These are phyloP conservation scores for Chrysodeixis includens DNA, from an alignment of 2,888 invertebrate genomes.

Conservation along the genomic window DNA sequence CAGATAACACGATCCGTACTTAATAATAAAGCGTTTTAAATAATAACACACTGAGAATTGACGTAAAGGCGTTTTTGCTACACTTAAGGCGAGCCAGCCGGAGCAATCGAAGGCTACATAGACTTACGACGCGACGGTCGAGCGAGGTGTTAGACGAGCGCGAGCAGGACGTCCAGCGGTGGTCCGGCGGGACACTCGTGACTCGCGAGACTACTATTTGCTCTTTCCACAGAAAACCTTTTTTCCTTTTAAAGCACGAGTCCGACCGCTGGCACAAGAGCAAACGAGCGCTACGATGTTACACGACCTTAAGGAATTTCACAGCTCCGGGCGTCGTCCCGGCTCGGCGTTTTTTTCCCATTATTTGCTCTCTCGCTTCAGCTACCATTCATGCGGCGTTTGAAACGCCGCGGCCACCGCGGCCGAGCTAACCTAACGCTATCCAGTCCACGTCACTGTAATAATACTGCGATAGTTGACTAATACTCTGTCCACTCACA, in stretches of 20 bases:
- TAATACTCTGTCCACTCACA: conserved; percentile 89
- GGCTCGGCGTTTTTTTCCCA: conserved; percentile 80
- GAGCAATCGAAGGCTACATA: conserved; percentile 69
- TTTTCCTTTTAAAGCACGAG: conserved; percentile 88
- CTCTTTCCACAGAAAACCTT: conserved; percentile 85
- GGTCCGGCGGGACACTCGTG: conserved; percentile 85
- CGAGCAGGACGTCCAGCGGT: conserved; percentile 75
- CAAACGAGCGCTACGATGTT: conserved; percentile 87
- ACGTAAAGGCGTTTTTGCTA: conserved; percentile 87
- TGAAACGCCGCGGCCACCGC: conserved; percentile 84
- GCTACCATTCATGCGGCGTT: conserved; percentile 87
- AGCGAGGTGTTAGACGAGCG: conserved; percentile 32
- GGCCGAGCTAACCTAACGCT: conserved; percentile 83
- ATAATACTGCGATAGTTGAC: conserved; percentile 90
- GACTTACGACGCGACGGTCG: conserved; percentile 28
- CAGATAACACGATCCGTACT: conserved; percentile 86
- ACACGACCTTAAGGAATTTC: conserved; percentile 88
- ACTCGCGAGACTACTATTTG: conserved; percentile 85
- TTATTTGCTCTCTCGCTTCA: conserved; percentile 87
- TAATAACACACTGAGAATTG: conserved; percentile 89
- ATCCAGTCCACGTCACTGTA: conserved; percentile 88
- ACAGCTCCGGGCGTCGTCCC: conserved; percentile 82
- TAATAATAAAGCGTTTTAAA: conserved; percentile 88
- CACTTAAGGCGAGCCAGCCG: conserved; percentile 83
- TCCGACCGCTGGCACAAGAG: conserved; percentile 83